Evolutionary conservation across 2,113 vertebrate genomes (phyloP), one percentile per base, ranked within the genome.

Genomic region (Elaphurus davidianus): DNA sequence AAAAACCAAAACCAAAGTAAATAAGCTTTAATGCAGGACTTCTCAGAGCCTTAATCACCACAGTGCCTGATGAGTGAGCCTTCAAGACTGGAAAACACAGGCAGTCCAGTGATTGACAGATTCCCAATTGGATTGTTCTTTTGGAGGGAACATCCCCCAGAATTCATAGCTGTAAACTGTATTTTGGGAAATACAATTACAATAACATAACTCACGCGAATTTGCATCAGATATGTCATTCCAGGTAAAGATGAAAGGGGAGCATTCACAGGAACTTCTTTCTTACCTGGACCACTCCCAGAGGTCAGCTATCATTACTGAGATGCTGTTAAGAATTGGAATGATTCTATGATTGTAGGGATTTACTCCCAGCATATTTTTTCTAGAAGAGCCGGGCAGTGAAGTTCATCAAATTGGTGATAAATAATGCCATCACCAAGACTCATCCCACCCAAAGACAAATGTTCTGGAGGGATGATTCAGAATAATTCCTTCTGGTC

Each of bases 81-180:
- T 94, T 76, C 13, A 5, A 28, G 67, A 36, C 15, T 3, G 54
- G n/a, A 21, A 30, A 25, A 62, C 11, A 57, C 14, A 14, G 40
- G 40, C 21, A 2, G 16, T 7, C 45, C 17, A n/a, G 11, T 8
- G 7, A 54, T 36, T 45, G 83, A 82, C 95, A 67, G 4, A 43
- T 43, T 40, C n/a, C 19, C 54, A 12, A 30, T 3, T 15, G n/a
- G 3, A 12, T 5, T 11, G 36, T 27, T 52, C 11, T 33, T 50
- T 30, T 21, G 47, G 79, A 40, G 47, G 27, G 6, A 64, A 2
- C 62, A 21, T 28, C 47, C 74, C 57, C 57, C 16, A 3, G 52
- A n/a, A n/a, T 62, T 27, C 8, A 0, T 1, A 1, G 21, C 76
- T n/a, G 2, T 23, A n/a, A 28, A 4, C 4, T 28, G 30, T 1